Conservation (phyloP, 2,888 invertebrate species). For the Yponomeuta cagnagella region DNA sequence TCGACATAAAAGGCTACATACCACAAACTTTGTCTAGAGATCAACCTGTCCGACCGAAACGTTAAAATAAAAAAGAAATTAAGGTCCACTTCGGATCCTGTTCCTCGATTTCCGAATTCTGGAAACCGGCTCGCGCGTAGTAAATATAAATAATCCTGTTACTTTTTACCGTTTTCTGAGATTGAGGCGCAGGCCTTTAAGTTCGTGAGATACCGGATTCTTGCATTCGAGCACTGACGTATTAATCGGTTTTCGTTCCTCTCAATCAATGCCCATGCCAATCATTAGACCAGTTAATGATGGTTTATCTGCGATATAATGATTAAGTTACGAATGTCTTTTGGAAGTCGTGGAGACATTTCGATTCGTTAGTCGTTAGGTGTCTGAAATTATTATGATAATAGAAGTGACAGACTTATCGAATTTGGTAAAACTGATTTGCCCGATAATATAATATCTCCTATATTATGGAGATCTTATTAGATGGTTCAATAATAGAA, state of each 20-base stretch:
- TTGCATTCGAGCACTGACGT: constrained; percentile 23
- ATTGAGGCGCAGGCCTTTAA: constrained; percentile 30
- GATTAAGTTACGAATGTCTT: constrained; percentile 2
- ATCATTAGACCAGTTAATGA: constrained; percentile 10
- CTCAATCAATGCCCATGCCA: constrained; percentile 20
- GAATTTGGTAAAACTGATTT: not conserved
- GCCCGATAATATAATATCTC: not conserved
- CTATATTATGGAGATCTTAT: not conserved
- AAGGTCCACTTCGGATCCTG: constrained; percentile 29
- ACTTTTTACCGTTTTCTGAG: constrained; percentile 58
- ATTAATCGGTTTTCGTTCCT: constrained; percentile 32
- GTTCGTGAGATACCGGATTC: constrained; percentile 31
- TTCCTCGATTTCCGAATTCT: constrained; percentile 47
- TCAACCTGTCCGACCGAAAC: not conserved
- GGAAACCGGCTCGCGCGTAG: constrained; percentile 46
- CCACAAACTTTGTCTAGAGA: not conserved
- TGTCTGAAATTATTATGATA: not conserved
- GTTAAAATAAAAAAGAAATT: constrained; percentile 12
- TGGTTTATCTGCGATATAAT: not conserved
- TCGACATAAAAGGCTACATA: not conserved
- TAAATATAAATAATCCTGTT: constrained; percentile 44
- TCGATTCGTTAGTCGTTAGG: not conserved
- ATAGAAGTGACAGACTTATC: not conserved
- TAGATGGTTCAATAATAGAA: not conserved
- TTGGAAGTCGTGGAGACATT: not conserved